A percentile compares a stretch with the other conserved stretches of the same genome.
Conservation (phyloP, 1,140 invertebrate species). For the Epicauta chinensis region DNA sequence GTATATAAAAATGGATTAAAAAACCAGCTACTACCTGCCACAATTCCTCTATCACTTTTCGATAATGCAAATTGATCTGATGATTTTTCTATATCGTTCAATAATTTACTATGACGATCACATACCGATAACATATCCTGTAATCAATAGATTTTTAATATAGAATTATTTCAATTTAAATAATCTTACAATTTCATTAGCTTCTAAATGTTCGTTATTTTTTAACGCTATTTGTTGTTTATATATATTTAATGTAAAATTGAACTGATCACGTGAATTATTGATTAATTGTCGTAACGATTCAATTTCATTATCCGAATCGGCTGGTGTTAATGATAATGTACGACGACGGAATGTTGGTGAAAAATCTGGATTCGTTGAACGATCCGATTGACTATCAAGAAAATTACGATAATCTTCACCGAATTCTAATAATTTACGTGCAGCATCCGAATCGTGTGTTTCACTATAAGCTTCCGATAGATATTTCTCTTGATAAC, state of each 20-base stretch:
- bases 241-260: slow-evolving; percentile 33
- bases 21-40: slow-evolving; percentile 35
- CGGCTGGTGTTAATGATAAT: slow-evolving; percentile 16
- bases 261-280: slow-evolving; percentile 34
- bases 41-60: slow-evolving; percentile 25
- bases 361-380: slow-evolving; percentile 56
- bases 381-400: slow-evolving; percentile 79
- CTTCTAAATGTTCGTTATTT: slow-evolving; percentile 31
- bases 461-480: slow-evolving; percentile 87
- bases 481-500: slow-evolving; percentile 84
- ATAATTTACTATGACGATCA: slow-evolving; percentile 36
- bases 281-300: slow-evolving; percentile 34
- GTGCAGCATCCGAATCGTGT: slow-evolving; percentile 78
- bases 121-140: slow-evolving; percentile 70
- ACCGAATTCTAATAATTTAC: slow-evolving; percentile 76
- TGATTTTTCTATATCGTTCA: slow-evolving; percentile 46
- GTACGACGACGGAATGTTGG: slow-evolving; percentile 42
- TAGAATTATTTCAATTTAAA: neutral
- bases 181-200: slow-evolving; percentile 36
- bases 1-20: slow-evolving; percentile 29
- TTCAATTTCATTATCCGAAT: slow-evolving; percentile 37
- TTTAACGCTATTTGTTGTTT: slow-evolving; percentile 32
- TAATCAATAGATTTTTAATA: slow-evolving; percentile 19
- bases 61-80: slow-evolving; percentile 31
- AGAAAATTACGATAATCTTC: slow-evolving; percentile 86